These are phyloP conservation scores for Syngnathus floridae DNA, from an alignment of 2,113 vertebrate species.

Conservation along the genomic window DNA sequence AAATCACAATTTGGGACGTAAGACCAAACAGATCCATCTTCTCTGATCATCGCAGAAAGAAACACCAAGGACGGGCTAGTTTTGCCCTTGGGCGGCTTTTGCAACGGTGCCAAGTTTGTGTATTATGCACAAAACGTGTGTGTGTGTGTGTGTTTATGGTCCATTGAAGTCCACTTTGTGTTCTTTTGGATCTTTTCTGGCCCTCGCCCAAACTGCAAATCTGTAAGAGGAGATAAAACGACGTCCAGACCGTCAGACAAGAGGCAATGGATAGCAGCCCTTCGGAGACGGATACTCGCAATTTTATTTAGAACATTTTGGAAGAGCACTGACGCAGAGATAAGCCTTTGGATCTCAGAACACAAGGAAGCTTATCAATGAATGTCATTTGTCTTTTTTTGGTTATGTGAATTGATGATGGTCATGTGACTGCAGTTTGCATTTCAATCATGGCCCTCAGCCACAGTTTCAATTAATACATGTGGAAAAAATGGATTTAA, in stretches of 20 bases:
- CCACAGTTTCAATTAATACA: not conserved
- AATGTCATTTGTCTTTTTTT: not conserved
- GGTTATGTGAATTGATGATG: not conserved
- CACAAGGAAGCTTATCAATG: not conserved
- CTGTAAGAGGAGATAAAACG: conserved; percentile 8
- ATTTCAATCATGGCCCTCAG: not conserved
- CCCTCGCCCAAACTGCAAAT: not conserved
- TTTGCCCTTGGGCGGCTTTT: conserved; percentile 19
- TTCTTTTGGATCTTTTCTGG: conserved; percentile 1
- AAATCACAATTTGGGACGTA: not conserved
- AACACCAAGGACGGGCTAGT: conserved; percentile 24
- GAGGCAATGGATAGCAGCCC: not conserved
- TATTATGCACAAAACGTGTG: conserved; percentile 1
- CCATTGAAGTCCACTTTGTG: conserved; percentile 5
- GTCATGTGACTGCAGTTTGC: not conserved
- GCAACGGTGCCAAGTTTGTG: conserved; percentile 5
- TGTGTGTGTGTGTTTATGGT: conserved; percentile 13
- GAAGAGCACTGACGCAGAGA: not conserved
- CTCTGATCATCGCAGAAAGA: conserved; percentile 29
- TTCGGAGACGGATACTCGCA: not conserved
- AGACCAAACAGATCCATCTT: conserved; percentile 1
- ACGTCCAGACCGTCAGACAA: not conserved
- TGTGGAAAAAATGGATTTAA: too few relatives aligned
- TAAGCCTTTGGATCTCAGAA: not conserved
- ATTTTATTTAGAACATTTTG: conserved; percentile 2